phyloP scores from a whole-genome alignment of 2,113 vertebrate species.

The Barnardius zonarius region DNA sequence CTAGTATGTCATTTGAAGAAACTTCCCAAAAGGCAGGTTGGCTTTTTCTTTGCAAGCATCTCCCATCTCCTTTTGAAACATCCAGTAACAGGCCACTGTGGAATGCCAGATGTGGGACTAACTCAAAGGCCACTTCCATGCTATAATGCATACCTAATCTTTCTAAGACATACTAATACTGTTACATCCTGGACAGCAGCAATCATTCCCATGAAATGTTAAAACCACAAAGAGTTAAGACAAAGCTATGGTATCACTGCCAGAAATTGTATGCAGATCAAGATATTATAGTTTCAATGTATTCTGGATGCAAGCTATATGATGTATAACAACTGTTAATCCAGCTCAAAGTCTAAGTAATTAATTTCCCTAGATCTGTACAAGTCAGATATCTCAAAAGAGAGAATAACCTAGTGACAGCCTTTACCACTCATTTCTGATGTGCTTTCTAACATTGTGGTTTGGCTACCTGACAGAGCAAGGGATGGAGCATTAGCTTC shows the following conservation, averaged over 20 bases:
- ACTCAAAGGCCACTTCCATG: neutral
- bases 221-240: neutral
- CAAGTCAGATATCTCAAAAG: neutral
- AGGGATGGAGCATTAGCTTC: neutral
- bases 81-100: neutral
- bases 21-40: neutral
- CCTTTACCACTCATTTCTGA: neutral
- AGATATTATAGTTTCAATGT: neutral
- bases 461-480: neutral
- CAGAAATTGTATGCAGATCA: neutral
- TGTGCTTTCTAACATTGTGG: neutral
- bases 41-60: neutral
- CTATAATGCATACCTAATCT: neutral
- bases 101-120: neutral
- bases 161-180: neutral
- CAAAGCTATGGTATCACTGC: neutral
- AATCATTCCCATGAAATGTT: neutral
- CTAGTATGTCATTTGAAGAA: neutral
- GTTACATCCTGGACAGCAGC: neutral
- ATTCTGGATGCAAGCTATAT: neutral
- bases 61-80: neutral
- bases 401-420: neutral
- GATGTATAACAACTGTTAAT: neutral
- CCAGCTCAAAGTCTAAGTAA: neutral
- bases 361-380: neutral